Percentiles rank a stretch among this genome's conserved stretches.
phyloP scores from a whole-genome alignment of 2,797 vertebrate genomes.

The Onychomys arenicola region DNA sequence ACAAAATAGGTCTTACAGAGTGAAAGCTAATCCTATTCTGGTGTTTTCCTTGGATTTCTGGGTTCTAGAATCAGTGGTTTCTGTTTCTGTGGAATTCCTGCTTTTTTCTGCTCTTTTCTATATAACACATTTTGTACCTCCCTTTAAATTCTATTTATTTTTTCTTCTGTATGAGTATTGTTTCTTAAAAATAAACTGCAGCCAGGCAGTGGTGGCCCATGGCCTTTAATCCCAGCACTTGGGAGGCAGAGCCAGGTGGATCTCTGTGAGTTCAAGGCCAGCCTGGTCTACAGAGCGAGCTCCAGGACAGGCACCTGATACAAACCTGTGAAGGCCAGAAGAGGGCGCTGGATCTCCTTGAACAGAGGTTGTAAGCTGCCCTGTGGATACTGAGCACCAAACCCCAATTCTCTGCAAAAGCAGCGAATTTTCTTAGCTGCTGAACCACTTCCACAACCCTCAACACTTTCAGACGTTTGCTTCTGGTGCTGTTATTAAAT shows the following conservation, averaged over 20 bases:
- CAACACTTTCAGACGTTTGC: background rate
- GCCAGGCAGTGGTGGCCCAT: too few relatives aligned
- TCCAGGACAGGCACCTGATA: too few relatives aligned
- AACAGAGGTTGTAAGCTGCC: background rate
- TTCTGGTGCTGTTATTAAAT: background rate
- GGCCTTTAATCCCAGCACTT: too few relatives aligned
- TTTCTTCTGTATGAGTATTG: background rate
- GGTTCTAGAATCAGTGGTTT: background rate
- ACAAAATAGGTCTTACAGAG: background rate
- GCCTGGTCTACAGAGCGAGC: too few relatives aligned
- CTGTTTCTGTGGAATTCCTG: background rate
- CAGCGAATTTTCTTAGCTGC: background rate
- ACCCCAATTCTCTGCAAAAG: background rate
- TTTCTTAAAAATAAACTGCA: background rate
- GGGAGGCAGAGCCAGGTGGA: too few relatives aligned
- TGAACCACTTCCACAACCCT: background rate
- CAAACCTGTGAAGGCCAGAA: background rate
- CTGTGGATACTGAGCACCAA: background rate
- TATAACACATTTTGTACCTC: too few relatives aligned
- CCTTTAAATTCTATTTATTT: background rate
- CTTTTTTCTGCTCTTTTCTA: background rate
- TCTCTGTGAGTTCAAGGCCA: too few relatives aligned
- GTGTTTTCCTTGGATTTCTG: background rate
- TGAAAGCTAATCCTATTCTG: conserved; percentile 2
- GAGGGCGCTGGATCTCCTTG: background rate